Percentiles rank a stretch among this genome's conserved stretches.
These are phyloP conservation scores for Protobothrops mucrosquamatus DNA, from an alignment of 2,113 vertebrate species.

Conservation along the genomic window DNA sequence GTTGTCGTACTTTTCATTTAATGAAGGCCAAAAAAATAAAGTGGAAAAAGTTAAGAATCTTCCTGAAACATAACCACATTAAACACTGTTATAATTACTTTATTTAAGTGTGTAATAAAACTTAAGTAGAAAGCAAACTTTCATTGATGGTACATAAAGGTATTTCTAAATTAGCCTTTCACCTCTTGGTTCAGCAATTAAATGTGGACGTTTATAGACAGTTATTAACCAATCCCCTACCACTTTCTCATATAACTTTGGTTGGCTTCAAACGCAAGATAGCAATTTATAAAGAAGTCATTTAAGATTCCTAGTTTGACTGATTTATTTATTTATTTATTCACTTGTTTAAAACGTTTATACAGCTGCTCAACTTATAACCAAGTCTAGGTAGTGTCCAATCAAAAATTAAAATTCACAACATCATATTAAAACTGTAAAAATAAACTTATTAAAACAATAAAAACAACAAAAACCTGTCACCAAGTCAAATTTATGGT, in stretches of 20 bases:
- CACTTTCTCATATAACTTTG: not conserved
- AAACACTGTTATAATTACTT: not conserved
- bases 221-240: not conserved
- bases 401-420: not conserved
- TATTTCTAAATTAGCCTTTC: not conserved
- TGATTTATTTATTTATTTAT: not conserved
- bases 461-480: not conserved
- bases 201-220: not conserved
- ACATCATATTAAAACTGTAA: not conserved
- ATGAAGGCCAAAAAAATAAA: not conserved
- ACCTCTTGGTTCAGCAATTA: not conserved
- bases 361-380: not conserved
- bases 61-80: not conserved
- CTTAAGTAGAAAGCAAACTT: not conserved
- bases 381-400: not conserved
- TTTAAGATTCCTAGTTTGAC: not conserved
- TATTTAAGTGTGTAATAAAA: not conserved
- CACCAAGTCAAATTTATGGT: not conserved
- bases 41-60: not conserved
- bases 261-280: not conserved
- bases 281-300: not conserved
- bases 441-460: not conserved
- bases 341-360: not conserved
- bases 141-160: not conserved
- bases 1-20: not conserved